phyloP scores from a whole-genome alignment of 2,113 vertebrate species.

The Polyodon spathula region DNA sequence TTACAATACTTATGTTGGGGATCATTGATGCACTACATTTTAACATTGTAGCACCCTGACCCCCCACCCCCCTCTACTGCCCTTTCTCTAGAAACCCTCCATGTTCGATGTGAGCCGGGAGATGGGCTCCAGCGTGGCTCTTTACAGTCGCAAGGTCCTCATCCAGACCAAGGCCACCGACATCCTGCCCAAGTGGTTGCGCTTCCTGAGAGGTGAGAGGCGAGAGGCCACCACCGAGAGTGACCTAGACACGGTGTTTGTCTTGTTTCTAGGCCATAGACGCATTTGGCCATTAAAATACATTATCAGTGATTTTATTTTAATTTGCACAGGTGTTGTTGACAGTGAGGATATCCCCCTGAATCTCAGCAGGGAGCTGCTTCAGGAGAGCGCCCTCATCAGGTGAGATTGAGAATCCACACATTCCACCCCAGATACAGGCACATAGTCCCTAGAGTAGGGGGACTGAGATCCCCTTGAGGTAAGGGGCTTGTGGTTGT shows the following conservation, averaged over 20 bases:
- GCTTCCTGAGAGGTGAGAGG: slow-evolving; percentile 76
- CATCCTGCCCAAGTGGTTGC: slow-evolving; percentile 91
- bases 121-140: slow-evolving; percentile 75
- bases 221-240: not conserved
- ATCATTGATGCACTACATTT: too few relatives aligned
- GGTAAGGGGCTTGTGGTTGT: too few relatives aligned
- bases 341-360: slow-evolving; percentile 96
- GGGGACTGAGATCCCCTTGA: too few relatives aligned
- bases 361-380: slow-evolving; percentile 92
- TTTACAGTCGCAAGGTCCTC: slow-evolving; percentile 90
- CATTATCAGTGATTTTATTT: not conserved
- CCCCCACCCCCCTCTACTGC: too few relatives aligned
- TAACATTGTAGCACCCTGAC: too few relatives aligned
- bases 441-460: not conserved
- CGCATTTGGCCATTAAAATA: too few relatives aligned
- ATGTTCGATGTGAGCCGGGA: slow-evolving; percentile 95
- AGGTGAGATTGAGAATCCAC: slow-evolving; percentile 51
- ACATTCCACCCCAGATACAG: not conserved
- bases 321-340: slow-evolving; percentile 70
- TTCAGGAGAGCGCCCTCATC: slow-evolving; percentile 89
- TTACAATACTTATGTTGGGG: too few relatives aligned
- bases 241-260: not conserved
- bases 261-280: not conserved
- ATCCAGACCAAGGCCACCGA: slow-evolving; percentile 90
- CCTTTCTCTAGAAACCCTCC: slow-evolving; percentile 71